phyloP scores from a whole-genome alignment of 1,140 invertebrate genomes.

The Megalonaias nervosa region DNA sequence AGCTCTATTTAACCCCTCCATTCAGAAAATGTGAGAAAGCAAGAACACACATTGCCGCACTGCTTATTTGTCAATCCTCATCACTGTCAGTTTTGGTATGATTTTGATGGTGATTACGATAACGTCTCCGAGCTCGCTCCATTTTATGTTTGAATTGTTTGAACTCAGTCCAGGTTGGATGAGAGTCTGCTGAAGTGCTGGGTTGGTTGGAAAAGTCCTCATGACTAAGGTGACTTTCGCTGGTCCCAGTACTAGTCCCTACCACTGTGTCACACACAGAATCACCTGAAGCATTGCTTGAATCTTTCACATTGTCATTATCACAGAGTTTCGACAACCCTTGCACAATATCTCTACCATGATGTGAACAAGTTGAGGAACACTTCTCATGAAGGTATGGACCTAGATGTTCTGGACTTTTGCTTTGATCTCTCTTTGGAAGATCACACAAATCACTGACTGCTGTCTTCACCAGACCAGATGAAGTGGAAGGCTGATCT shows the following conservation, averaged over 20 bases:
- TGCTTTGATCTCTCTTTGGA: slow-evolving; percentile 22
- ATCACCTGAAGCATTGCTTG: neutral
- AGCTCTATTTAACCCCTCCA: too few species aligned
- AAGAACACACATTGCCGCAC: too few species aligned
- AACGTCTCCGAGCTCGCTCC: slow-evolving; percentile 49
- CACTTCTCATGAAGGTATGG: neutral
- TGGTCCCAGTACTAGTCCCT: neutral
- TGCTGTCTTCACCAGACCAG: neutral
- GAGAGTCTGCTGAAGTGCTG: slow-evolving; percentile 28
- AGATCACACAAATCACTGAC: slow-evolving; percentile 17
- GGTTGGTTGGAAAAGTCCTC: neutral
- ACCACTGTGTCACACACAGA: neutral
- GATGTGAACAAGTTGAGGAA: neutral
- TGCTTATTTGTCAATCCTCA: too few species aligned
- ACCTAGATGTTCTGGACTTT: neutral
- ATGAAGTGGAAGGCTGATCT: slow-evolving; percentile 1
- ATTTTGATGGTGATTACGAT: slow-evolving; percentile 2
- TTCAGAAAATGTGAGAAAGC: too few species aligned
- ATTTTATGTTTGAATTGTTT: slow-evolving; percentile 59
- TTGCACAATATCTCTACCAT: neutral
- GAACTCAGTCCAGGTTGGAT: slow-evolving; percentile 59
- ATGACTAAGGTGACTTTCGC: neutral
- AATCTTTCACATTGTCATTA: neutral
- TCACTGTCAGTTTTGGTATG: too few species aligned
- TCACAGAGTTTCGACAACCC: neutral